Percentiles rank a stretch among this genome's conserved stretches.
These are phyloP conservation scores for Aythya baeri DNA, from an alignment of 2,113 vertebrate species.

Conservation along the genomic window DNA sequence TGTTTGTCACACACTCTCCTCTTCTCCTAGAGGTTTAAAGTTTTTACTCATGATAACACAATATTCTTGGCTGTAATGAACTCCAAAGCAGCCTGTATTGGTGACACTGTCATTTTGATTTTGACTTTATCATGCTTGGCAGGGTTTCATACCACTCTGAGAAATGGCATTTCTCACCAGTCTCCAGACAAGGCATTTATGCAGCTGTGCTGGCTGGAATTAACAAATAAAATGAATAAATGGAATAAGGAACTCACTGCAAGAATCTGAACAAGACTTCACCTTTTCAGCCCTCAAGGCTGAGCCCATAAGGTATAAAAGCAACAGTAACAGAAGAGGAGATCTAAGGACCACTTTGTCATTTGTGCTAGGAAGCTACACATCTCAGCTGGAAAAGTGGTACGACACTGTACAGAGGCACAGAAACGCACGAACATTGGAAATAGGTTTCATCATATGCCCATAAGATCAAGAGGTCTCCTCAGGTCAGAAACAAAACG, in stretches of 20 bases:
- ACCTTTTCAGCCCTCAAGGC: not conserved
- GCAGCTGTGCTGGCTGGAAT: not conserved
- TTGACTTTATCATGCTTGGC: not conserved
- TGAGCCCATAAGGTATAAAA: not conserved
- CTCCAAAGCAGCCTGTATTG: no score
- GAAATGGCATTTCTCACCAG: not conserved
- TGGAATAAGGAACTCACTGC: not conserved
- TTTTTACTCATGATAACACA: not conserved
- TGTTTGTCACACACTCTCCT: not conserved
- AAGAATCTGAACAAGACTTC: not conserved
- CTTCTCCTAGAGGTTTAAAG: not conserved
- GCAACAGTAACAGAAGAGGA: not conserved
- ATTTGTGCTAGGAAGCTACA: not conserved
- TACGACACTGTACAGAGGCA: not conserved
- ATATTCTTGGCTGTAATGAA: not conserved
- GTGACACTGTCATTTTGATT: not conserved
- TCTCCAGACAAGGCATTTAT: not conserved
- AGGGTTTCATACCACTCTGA: not conserved
- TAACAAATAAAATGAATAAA: not conserved
- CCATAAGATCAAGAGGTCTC: not conserved
- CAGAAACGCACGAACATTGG: not conserved
- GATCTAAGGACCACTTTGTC: not conserved
- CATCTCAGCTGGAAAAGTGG: not conserved
- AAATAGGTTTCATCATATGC: not conserved
- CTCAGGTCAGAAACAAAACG: slow-evolving; percentile 5